phyloP scores from a whole-genome alignment of 2,797 vertebrate species.

The Morus bassanus region DNA sequence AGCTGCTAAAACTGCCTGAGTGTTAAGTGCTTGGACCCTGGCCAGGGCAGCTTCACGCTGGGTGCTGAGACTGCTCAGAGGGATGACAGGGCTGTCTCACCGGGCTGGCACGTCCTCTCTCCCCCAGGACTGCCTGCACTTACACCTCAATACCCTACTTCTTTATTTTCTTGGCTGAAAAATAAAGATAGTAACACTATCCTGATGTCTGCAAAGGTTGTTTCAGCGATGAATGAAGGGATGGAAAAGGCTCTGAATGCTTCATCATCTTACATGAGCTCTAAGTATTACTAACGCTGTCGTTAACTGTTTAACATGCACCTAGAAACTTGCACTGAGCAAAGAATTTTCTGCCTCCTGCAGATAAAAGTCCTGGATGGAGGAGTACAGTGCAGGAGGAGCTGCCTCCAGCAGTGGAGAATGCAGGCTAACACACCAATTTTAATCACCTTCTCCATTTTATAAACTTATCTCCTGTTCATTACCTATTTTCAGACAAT shows the following conservation, averaged over 20 bases:
- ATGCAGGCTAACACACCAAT: not conserved
- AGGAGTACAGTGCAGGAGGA: not conserved
- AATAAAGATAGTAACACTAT: not conserved
- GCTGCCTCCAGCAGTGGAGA: not conserved
- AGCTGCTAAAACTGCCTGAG: not conserved
- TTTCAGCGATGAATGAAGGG: not conserved
- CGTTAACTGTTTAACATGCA: not conserved
- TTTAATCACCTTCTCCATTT: not conserved
- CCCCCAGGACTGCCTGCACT: not conserved
- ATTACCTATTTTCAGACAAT: not conserved
- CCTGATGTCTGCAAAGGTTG: not conserved
- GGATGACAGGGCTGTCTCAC: not conserved
- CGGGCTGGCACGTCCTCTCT: not conserved
- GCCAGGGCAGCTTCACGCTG: not conserved
- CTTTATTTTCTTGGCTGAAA: not conserved
- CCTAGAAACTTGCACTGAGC: not conserved
- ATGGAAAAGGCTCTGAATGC: not conserved
- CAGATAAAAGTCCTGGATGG: not conserved
- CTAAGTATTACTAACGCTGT: fast-evolving
- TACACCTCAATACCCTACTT: not conserved
- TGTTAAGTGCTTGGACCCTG: not conserved
- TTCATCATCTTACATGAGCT: not conserved
- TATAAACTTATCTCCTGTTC: not conserved
- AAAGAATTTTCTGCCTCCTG: not conserved
- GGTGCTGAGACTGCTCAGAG: not conserved